Base-by-base conservation (phyloP, 2,797 vertebrate genomes). In the Hyperoplus immaculatus region DNA sequence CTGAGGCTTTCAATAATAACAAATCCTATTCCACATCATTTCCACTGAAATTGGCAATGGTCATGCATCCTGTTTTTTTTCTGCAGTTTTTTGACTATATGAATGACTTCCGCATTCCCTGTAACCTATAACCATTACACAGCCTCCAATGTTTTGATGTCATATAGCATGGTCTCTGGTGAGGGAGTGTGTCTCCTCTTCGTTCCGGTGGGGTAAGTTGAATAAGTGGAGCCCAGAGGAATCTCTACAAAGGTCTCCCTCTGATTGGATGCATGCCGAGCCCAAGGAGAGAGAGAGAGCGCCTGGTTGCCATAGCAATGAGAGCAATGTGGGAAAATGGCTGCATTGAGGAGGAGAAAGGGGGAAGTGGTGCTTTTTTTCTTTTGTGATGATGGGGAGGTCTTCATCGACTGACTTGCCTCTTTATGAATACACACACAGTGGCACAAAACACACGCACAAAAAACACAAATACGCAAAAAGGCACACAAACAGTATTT, bases 231-330 rank as follows among this genome's bases (percentile, higher is more conserved):
- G 93, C 94, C 94, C 84, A 82, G 91, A 94, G 94, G 94, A 96
- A 93, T 95, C 94, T 95, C 94, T 93, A 94, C 94, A 95, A 95
- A 96, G 94, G 95, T 95, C 93, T 94, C 90, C 69, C 90, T 95
- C 92, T 95, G 94, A 95, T 96, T 96, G 94, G 94, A 93, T 94
- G 92, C 93, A 90, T 89, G 90, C 90, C 88, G 92, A 92, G 92
- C 93, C 93, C 88, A 94, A 94, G 92, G 88, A 94, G 92, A 93
- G 88, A 94, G 92, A 93, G 91, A 94, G 91, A 94, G 88, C 66
- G 74, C 88, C 58, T 29, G 89, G 95, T 95, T 96, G 95, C 95
- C 94, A 95, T 95, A 93, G 95, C 94, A 90, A 95, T 95, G 93
- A 92, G 92, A 92, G 92, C 91, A 91, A 89, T 93, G 92, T 93